phyloP scores from a whole-genome alignment of 2,888 invertebrate genomes.

The Ctenicera cuprea region DNA sequence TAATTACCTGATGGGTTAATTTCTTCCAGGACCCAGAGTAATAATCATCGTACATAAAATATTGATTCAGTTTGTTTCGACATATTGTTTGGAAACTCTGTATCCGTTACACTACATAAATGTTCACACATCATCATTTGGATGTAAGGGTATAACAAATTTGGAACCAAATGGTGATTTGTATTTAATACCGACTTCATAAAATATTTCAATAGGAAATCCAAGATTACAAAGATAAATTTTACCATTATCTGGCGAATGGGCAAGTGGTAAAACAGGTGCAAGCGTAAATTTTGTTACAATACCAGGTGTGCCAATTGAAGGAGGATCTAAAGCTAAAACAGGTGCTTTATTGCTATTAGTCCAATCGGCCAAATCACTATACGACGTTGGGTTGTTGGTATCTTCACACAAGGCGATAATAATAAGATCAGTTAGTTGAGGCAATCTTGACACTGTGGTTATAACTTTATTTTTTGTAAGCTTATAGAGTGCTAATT shows the following conservation, averaged over 20 bases:
- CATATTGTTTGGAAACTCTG: no score
- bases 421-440: conserved; percentile 75
- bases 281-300: conserved; percentile 81
- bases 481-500: conserved; percentile 80
- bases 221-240: conserved; percentile 91
- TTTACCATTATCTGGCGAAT: conserved; percentile 80
- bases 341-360: conserved; percentile 83
- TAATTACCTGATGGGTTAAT: no score
- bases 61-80: no score
- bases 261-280: conserved; percentile 82
- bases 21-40: no score
- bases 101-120: no score
- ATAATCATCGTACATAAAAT: no score
- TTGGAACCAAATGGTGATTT: conserved; percentile 90
- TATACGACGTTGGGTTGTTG: conserved; percentile 71
- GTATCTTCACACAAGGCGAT: conserved; percentile 75
- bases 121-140: conserved; percentile 59
- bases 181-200: conserved; percentile 85
- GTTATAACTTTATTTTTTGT: conserved; percentile 78
- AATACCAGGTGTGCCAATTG: conserved; percentile 78
- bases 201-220: conserved; percentile 85
- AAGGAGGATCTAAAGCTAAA: conserved; percentile 85
- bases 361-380: conserved; percentile 80
- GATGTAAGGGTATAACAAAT: conserved; percentile 85
- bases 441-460: conserved; percentile 73